phyloP scores from a whole-genome alignment of 2,888 invertebrate species.

The Parapristionchus giblindavisi region DNA sequence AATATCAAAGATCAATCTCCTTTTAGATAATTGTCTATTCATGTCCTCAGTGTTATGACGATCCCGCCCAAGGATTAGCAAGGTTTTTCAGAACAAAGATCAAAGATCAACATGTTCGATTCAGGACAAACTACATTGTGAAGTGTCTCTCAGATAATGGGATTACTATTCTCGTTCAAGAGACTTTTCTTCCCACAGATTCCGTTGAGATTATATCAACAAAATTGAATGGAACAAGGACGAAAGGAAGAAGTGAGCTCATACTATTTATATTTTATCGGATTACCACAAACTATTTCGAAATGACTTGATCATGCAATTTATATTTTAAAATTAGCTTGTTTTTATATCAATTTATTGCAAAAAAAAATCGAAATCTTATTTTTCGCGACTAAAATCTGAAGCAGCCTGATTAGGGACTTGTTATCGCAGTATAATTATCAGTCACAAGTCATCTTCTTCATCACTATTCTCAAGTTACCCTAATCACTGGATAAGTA shows the following conservation, averaged over 20 bases:
- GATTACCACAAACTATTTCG: too few species aligned
- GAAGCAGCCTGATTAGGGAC: too few species aligned
- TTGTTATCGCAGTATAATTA: too few species aligned
- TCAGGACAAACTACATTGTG: slow-evolving; percentile 10
- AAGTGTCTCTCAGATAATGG: not conserved
- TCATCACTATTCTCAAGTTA: too few species aligned
- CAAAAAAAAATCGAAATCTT: too few species aligned
- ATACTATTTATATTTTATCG: not conserved
- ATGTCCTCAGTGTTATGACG: not conserved
- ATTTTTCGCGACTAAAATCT: too few species aligned
- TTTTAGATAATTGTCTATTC: slow-evolving; percentile 29
- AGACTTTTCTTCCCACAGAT: not conserved
- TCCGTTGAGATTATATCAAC: not conserved
- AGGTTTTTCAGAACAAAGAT: not conserved
- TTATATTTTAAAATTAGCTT: too few species aligned
- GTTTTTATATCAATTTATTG: too few species aligned
- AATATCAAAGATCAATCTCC: not conserved
- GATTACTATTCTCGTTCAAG: not conserved
- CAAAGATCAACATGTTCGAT: not conserved
- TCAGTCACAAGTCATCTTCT: too few species aligned
- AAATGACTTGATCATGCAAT: too few species aligned
- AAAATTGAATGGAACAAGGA: slow-evolving; percentile 11
- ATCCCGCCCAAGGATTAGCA: not conserved
- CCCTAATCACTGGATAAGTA: too few species aligned
- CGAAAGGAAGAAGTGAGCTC: slow-evolving; percentile 13